Conservation (phyloP, 2,113 vertebrate species). For the Ceratotherium simum region DNA sequence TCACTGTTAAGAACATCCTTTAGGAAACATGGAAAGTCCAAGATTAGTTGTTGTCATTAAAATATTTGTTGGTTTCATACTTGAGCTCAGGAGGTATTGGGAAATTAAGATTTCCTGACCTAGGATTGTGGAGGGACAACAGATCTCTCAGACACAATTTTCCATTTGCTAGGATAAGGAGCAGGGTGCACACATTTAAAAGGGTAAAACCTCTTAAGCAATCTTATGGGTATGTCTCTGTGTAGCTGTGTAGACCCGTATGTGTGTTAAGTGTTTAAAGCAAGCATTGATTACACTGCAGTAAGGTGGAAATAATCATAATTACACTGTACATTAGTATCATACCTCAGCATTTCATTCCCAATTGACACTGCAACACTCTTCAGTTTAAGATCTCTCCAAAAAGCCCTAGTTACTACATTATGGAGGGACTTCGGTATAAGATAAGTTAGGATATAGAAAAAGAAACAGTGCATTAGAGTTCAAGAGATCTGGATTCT, state of each 20-base stretch:
- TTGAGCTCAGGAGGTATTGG: background rate
- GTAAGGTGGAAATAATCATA: background rate
- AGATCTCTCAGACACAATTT: background rate
- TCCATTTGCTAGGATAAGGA: background rate
- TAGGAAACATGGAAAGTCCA: background rate
- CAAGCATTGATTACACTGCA: background rate
- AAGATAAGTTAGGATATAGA: background rate
- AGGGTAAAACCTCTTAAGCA: background rate
- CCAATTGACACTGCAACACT: background rate
- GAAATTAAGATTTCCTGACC: background rate
- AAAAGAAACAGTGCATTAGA: background rate
- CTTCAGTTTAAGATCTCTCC: background rate
- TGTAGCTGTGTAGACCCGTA: background rate
- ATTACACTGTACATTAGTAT: background rate
- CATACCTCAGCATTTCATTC: background rate
- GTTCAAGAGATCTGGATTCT: background rate
- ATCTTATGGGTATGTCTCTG: background rate
- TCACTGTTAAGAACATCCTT: background rate
- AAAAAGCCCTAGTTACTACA: background rate
- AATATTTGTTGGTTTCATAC: background rate
- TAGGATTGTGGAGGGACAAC: background rate
- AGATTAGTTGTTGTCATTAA: background rate
- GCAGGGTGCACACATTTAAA: background rate
- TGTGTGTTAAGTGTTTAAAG: background rate
- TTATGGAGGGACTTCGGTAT: background rate